Percentiles rank a stretch among this genome's conserved stretches.
Conservation (phyloP, 2,113 vertebrate genomes). For the Eretmochelys imbricata region DNA sequence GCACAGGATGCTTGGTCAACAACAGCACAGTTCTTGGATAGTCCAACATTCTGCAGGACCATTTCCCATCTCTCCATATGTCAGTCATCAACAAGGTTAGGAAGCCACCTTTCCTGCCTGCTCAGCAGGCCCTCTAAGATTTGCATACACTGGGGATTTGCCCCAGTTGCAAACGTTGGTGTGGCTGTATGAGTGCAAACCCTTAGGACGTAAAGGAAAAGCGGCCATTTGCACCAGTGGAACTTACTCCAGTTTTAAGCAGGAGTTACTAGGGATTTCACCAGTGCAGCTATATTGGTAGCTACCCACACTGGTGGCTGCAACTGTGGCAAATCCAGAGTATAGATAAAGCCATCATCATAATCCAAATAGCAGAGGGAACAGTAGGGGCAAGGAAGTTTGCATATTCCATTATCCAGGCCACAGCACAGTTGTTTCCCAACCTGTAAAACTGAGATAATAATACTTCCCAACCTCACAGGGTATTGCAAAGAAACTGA, state of each 20-base stretch:
- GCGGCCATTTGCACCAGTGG: not conserved
- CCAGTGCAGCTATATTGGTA: not conserved
- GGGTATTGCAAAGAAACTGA: rapidly evolving
- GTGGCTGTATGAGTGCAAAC: not conserved
- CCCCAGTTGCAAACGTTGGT: not conserved
- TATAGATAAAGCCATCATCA: not conserved
- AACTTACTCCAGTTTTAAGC: not conserved
- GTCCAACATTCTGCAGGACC: not conserved
- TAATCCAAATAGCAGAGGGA: not conserved
- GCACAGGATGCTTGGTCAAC: not conserved
- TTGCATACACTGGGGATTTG: not conserved
- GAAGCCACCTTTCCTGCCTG: not conserved
- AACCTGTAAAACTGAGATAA: not conserved
- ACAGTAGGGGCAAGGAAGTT: not conserved
- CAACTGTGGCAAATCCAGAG: not conserved
- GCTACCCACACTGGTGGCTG: not conserved
- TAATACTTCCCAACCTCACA: not conserved
- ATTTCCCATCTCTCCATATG: not conserved
- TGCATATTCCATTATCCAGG: not conserved
- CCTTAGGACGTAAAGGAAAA: not conserved
- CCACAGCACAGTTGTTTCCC: not conserved
- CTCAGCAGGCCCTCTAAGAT: not conserved
- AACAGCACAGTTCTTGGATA: not conserved
- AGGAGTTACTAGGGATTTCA: not conserved
- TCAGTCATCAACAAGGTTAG: not conserved